These are phyloP conservation scores for Drepana arcuata DNA, from an alignment of 1,140 invertebrate genomes.

Conservation along the genomic window DNA sequence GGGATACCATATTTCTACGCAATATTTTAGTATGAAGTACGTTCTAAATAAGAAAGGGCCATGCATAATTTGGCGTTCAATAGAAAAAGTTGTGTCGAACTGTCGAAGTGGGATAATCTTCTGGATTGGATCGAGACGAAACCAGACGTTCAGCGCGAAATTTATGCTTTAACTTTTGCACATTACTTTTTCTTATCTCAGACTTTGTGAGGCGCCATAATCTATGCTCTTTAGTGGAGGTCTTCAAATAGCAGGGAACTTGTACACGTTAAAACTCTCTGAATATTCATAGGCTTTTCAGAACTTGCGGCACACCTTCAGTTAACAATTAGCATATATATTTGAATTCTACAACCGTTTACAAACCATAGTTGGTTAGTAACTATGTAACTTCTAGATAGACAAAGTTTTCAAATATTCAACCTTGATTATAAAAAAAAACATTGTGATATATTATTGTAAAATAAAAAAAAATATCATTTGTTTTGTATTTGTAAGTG, in stretches of 20 bases:
- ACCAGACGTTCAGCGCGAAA: conserved; percentile 48
- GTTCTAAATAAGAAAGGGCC: conserved; percentile 15
- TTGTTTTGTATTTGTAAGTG: too few relatives aligned
- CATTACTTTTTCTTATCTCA: conserved; percentile 55
- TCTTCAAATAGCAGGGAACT: not conserved
- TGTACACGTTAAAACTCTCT: too few relatives aligned
- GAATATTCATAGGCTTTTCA: too few relatives aligned
- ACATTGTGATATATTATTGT: too few relatives aligned
- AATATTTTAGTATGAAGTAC: not conserved
- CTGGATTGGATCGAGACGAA: conserved; percentile 46
- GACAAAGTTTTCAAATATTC: too few relatives aligned
- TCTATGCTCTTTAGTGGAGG: conserved; percentile 26
- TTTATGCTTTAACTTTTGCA: conserved; percentile 58
- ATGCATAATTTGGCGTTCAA: conserved; percentile 32
- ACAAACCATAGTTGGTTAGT: too few relatives aligned
- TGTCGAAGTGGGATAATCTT: conserved; percentile 58
- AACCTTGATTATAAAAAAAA: too few relatives aligned
- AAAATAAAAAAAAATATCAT: too few relatives aligned
- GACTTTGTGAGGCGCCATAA: conserved; percentile 39
- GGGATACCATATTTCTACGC: not conserved
- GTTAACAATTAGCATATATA: too few relatives aligned
- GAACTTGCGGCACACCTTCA: too few relatives aligned
- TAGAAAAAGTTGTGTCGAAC: conserved; percentile 39
- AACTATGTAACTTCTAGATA: too few relatives aligned
- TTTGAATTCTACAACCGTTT: too few relatives aligned